Evolutionary conservation across 1,140 invertebrate genomes (phyloP), one percentile per base, ranked within the genome.

Genomic region (Palaemon carinicauda): DNA sequence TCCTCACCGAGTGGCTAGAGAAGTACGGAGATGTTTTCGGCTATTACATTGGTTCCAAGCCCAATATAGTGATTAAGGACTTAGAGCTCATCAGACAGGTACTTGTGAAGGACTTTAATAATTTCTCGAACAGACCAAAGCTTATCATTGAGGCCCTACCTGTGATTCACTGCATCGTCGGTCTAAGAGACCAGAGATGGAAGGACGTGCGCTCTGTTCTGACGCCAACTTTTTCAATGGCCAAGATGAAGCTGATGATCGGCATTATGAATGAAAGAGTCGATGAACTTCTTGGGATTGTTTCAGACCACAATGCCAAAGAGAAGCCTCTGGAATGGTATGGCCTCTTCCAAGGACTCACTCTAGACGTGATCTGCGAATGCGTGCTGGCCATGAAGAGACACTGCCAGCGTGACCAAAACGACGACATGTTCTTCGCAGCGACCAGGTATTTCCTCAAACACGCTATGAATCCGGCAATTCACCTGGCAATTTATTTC

Each of bases 211-310:
- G 93, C 15, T 90, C 89, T 7, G 90, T 92, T n/a, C 90, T 93
- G 29, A 92, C 92, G 41, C 93, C 93, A 24, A 92, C 92, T 0
- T 94, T 94, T 88, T 93, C 92, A 50, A 90, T 92, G 9, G 87
- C 90, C 27, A 94, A 93, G 90, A 91, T 94, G 89, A 92, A 91
- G 89, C 90, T 89, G n/a, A 91, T 92, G 91, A 83, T 82, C 27
- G 84, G 89, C 5, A 88, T 91, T 14, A 92, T 92, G 69, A 90
- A 91, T 50, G 82, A 89, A 15, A 91, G 89, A 50, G 89, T 92
- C 2, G 89, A 91, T 60, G 89, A 89, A 7, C 78, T 91, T 15
- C 65, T 91, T 27, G 78, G 89, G 2, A 89, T 91, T 9, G 52
- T 92, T 1, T 84, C 82, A 15, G 77, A 80, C n/a, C n/a, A 80